Evolutionary conservation across 2,797 vertebrate species (phyloP), one percentile per base, ranked within the genome.

Genomic region (Neostethus bicornis): DNA sequence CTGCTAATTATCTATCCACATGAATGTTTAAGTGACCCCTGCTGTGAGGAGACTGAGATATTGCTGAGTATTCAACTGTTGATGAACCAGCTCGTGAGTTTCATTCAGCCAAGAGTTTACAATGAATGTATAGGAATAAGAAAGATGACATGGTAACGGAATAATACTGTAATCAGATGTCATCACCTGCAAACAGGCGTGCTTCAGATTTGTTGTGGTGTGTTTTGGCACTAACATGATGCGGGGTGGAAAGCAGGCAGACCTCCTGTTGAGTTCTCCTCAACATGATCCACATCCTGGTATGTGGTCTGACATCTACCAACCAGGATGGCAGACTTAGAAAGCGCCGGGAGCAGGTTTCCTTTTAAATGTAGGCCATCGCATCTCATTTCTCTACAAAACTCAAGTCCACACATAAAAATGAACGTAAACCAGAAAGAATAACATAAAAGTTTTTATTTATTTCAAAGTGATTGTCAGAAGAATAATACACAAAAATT

Each of bases 401-500:
- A 28, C 45, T 35, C 29, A 45, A 44, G 35, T 20, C 21, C 34
- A 38, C 8, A 47, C 11, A 56, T 17, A 50, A 24, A 47, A 70
- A 57, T 12, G 7, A 73, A 53, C 24, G 7, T 35, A n/a, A 20
- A 6, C 12, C 9, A 17, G 32, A 20, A 21, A 44, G 17, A 34
- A 61, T 65, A 70, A 86, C 85, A 81, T 74, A 84, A 72, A 80
- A 17, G 7, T 59, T 71, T 88, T 80, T 58, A 51, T 86, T 87
- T 89, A 90, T 80, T 90, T 86, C 73, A 87, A 90, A 88, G 25
- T 85, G 86, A 92, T 92, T 91, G 90, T 91, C 89, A 86, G 67
- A 77, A 86, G 75, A 86, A 85, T 61, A 72, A 66, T 62, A 79
- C 60, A 77, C 58, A 74, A 61, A 56, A 62, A 17, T 60, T 80